phyloP scores from a whole-genome alignment of 2,888 invertebrate genomes.

The Carterocephalus palaemon region DNA sequence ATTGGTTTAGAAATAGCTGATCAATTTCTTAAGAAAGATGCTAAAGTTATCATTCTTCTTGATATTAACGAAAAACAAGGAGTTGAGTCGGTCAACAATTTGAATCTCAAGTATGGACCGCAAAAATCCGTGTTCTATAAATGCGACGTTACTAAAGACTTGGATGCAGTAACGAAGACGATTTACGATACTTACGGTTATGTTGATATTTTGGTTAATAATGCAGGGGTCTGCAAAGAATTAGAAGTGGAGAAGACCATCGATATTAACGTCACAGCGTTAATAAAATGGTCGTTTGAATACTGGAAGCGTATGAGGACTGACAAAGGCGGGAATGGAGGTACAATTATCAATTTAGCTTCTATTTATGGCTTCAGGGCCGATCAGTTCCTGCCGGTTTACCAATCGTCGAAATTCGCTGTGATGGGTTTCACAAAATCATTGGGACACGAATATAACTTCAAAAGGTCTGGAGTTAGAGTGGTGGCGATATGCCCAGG shows the following conservation, averaged over 20 bases:
- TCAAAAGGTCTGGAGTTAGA: slow-evolving; percentile 66
- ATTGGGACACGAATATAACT: slow-evolving; percentile 63
- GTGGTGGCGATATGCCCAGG: slow-evolving; percentile 77
- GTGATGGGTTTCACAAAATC: slow-evolving; percentile 68
- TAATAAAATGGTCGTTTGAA: slow-evolving; percentile 64
- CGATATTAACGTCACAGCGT: slow-evolving; percentile 53
- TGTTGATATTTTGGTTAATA: slow-evolving; percentile 65
- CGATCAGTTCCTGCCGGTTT: slow-evolving; percentile 74
- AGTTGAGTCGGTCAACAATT: slow-evolving; percentile 43
- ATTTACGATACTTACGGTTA: slow-evolving; percentile 47
- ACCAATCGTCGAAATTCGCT: slow-evolving; percentile 80
- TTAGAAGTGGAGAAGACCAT: slow-evolving; percentile 41
- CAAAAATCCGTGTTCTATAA: slow-evolving; percentile 59
- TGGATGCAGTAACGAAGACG: slow-evolving; percentile 56
- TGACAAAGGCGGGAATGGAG: slow-evolving; percentile 77
- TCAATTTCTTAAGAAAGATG: slow-evolving; percentile 60
- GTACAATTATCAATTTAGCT: slow-evolving; percentile 82
- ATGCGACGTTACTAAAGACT: slow-evolving; percentile 67
- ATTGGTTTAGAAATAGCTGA: slow-evolving; percentile 70
- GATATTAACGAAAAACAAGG: slow-evolving; percentile 42
- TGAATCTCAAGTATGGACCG: slow-evolving; percentile 60
- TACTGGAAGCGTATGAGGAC: slow-evolving; percentile 79
- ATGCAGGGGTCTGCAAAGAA: slow-evolving; percentile 58
- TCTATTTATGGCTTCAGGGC: slow-evolving; percentile 78
- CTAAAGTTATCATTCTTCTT: slow-evolving; percentile 36